Conservation (phyloP, 2,888 invertebrate genomes). For the Oscheius onirici region DNA sequence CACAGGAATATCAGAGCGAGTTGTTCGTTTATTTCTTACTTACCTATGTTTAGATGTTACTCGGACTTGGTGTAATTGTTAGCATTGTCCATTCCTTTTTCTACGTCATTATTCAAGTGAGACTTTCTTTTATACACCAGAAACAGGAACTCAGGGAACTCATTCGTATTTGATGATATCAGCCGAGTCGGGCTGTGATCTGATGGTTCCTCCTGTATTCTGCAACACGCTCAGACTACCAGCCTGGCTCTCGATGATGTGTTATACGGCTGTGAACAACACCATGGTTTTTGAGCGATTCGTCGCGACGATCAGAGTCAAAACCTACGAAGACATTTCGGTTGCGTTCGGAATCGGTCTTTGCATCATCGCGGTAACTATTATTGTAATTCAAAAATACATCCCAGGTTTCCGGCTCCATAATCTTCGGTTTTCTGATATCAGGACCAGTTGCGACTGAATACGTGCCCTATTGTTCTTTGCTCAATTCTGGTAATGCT, state of each 20-base stretch:
- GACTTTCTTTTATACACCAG: neutral
- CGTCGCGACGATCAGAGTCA: constrained; percentile 18
- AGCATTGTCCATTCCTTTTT: constrained; percentile 2
- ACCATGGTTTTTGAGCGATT: constrained; percentile 13
- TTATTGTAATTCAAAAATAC: neutral
- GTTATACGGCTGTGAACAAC: constrained; percentile 14
- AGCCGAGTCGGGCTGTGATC: constrained; percentile 5
- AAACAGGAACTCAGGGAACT: constrained; percentile 1
- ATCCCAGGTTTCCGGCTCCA: neutral
- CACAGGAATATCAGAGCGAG: constrained; percentile 19
- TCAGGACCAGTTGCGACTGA: neutral
- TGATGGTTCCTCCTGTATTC: constrained; percentile 7
- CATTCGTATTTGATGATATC: constrained; percentile 16
- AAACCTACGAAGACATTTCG: constrained; percentile 14
- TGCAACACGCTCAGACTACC: constrained; percentile 17
- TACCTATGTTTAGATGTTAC: neutral
- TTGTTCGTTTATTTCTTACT: neutral
- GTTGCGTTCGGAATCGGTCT: neutral
- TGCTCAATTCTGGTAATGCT: constrained; percentile 9
- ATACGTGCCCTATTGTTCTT: constrained; percentile 17
- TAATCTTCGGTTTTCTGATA: neutral
- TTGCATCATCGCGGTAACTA: neutral
- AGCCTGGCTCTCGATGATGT: constrained; percentile 7
- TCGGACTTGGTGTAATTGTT: constrained; percentile 1
- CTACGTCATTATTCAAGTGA: constrained; percentile 15